These are phyloP conservation scores for Synanthedon vespiformis DNA, from an alignment of 2,888 invertebrate species.

Conservation along the genomic window DNA sequence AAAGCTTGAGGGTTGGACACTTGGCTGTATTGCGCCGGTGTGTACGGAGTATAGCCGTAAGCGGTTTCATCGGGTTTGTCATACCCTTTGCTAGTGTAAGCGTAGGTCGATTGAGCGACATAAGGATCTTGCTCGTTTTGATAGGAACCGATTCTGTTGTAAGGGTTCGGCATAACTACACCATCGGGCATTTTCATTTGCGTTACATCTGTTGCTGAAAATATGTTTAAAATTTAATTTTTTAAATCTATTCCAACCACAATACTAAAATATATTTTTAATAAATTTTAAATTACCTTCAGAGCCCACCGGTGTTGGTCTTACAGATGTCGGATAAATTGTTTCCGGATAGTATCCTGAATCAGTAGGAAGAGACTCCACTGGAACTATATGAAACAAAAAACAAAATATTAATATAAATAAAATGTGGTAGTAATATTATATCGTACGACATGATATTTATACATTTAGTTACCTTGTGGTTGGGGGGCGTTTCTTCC, in stretches of 20 bases:
- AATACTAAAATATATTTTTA: no score
- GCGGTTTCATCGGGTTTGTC: constrained; percentile 33
- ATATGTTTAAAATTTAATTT: not conserved
- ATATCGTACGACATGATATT: not conserved
- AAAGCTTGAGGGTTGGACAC: constrained; percentile 39
- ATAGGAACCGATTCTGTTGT: constrained; percentile 36
- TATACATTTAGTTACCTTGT: constrained; percentile 25
- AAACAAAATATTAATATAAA: not conserved
- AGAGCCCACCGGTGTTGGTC: constrained; percentile 80
- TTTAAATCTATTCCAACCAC: not conserved
- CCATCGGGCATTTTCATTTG: constrained; percentile 54
- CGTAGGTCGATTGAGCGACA: constrained; percentile 25
- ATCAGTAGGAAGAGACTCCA: constrained; percentile 37
- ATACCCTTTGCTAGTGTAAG: constrained; percentile 30
- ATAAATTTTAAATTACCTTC: constrained; percentile 58
- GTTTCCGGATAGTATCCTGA: constrained; percentile 50
- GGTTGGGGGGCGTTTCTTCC: constrained; percentile 24
- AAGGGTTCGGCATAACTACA: constrained; percentile 37
- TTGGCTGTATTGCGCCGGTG: constrained; percentile 41
- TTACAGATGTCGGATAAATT: constrained; percentile 72
- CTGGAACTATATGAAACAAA: constrained; percentile 18
- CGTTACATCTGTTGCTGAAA: constrained; percentile 47
- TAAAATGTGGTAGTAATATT: not conserved
- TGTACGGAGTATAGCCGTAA: constrained; percentile 43
- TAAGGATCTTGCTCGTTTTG: constrained; percentile 33